Evolutionary conservation across 2,888 invertebrate genomes (phyloP), one percentile per base, ranked within the genome.

Genomic region (Ariolimax columbianus): DNA sequence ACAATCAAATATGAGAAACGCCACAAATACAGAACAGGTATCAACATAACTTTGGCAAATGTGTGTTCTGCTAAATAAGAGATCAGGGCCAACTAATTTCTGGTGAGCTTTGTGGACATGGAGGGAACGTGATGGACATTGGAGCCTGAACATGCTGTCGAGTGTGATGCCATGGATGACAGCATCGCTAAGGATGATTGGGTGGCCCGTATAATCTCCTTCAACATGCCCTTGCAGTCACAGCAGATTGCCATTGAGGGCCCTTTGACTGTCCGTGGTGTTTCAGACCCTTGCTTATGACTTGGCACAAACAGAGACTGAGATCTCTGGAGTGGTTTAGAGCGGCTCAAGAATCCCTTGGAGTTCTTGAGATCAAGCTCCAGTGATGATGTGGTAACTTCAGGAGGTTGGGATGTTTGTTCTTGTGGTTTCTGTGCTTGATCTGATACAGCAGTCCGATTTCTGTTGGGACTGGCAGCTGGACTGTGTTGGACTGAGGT

Each of bases 211-310:
- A 98, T 98, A 93, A 98, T 98, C 95, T 98, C 97, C 91, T 97
- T 96, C 86, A 98, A 97, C 96, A 98, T 97, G 87, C 97, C 96
- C 94, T 97, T 97, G 95, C 98, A 98, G 95, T 98, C 98, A 94
- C 97, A 97, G 94, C 98, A 98, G 77, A 98, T 97, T 87, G 97
- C 96, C 96, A 98, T 97, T 92, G 97, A 96, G 86, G 97, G 96
- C 75, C 95, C 95, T n/a, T 86, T 87, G 17, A 66, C 36, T 36
- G 70, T n/a, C 72, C 23, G 55, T 6, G 38, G 7, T 26, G 55
- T 36, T n/a, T 26, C 55, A 19, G 72, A n/a, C 26, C 51, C 26
- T 4, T n/a, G 70, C n/a, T 72, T 72, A 0, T 63, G 47, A 51
- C 66, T 77, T 43, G 81, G 36, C 33, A 86, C 75, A 43, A 77